A percentile compares a stretch with the other conserved stretches of the same genome.
Conservation (phyloP, 2,888 invertebrate species). For the Stegana nigrithorax region DNA sequence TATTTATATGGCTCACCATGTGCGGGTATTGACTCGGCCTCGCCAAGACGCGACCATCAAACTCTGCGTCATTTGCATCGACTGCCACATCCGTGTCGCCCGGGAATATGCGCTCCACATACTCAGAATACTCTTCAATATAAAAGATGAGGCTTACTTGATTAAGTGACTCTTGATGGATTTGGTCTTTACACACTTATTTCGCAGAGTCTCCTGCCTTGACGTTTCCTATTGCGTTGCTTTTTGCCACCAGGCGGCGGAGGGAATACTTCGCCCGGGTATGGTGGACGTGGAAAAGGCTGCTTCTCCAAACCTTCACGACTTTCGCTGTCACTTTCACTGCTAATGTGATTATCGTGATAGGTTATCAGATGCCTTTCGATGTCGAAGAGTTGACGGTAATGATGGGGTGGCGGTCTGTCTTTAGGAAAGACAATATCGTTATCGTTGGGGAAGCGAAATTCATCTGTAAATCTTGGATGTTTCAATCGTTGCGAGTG, state of each 20-base stretch:
- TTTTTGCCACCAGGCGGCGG: constrained; percentile 38
- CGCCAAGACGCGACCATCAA: constrained; percentile 62
- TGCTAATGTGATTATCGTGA: neutral
- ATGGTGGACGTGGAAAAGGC: constrained; percentile 19
- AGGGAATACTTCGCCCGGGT: constrained; percentile 45
- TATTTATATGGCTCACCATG: constrained; percentile 51
- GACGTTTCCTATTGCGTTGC: constrained; percentile 16
- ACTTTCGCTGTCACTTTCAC: neutral
- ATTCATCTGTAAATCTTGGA: neutral
- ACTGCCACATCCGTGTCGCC: constrained; percentile 49
- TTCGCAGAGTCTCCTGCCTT: constrained; percentile 48
- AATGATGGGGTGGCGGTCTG: neutral
- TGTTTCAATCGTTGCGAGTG: neutral
- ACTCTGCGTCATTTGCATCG: constrained; percentile 55
- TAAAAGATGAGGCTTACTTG: too few species aligned
- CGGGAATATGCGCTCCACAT: constrained; percentile 57
- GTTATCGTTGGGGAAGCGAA: constrained; percentile 39
- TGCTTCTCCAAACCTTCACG: constrained; percentile 28
- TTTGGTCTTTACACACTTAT: too few species aligned
- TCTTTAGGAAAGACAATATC: constrained; percentile 40
- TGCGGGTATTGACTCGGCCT: constrained; percentile 66
- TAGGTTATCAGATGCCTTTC: constrained; percentile 25
- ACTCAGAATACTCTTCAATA: constrained; percentile 61
- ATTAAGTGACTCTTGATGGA: too few species aligned
- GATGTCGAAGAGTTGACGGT: constrained; percentile 31